phyloP scores from a whole-genome alignment of 2,113 vertebrate species.

The Heloderma charlesbogerti region DNA sequence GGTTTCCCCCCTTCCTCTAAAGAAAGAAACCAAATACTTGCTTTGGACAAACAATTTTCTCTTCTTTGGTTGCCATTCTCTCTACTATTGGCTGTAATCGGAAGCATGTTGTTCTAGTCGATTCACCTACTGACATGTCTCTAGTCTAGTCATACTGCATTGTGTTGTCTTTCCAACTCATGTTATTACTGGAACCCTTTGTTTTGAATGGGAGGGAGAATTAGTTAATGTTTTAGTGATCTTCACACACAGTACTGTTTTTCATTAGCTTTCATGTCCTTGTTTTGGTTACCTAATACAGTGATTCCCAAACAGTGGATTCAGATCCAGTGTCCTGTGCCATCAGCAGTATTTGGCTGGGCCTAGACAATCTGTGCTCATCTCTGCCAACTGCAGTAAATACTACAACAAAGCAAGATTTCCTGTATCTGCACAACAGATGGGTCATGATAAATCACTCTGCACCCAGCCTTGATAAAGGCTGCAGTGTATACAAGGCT shows the following conservation, averaged over 20 bases:
- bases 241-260: background rate
- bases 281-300: background rate
- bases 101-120: constrained; percentile 74
- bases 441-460: background rate
- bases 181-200: constrained; percentile 45
- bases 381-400: background rate
- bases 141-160: constrained; percentile 64
- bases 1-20: constrained; percentile 41
- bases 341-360: background rate
- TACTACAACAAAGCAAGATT: background rate
- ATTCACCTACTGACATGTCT: constrained; percentile 72
- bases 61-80: constrained; percentile 57
- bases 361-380: background rate
- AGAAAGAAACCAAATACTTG: constrained; percentile 57
- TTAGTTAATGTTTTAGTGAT: constrained; percentile 26
- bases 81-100: constrained; percentile 69
- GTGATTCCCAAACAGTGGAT: constrained; percentile 24
- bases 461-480: background rate
- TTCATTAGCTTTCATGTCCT: constrained; percentile 18
- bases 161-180: constrained; percentile 67
- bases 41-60: constrained; percentile 62
- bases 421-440: background rate
- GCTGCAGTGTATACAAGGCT: background rate
- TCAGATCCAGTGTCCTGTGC: background rate
- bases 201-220: constrained; percentile 28